Base-by-base conservation (phyloP, 23 tunicate genomes). In the Phallusia fumigata region DNA sequence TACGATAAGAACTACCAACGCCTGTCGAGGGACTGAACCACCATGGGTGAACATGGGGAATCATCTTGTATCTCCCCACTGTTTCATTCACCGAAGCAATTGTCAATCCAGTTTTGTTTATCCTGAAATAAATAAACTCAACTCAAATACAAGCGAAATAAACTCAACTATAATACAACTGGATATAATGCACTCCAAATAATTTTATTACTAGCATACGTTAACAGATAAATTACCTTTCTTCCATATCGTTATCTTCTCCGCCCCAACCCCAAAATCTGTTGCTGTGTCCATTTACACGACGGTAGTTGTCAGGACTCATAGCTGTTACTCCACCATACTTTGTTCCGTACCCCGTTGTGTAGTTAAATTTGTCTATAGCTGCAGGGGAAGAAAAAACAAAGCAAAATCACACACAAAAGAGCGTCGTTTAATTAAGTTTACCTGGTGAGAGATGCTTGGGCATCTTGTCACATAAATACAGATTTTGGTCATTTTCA, bases 231-330 rank as follows among this genome's bases (percentile, higher is more conserved):
- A 28, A 31, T 80, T 30, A 88, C 94, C 99, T 93, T 45, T 53
- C 53, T 80, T 97, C 97, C 99, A 97, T 97, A 73, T 92, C 97
- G 73, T 97, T 93, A 75, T 97, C 99, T 52, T 97, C 99, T 50
- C 99, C 97, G 5, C 99, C 99, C 99, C 99, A 97, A 5, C 99
- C 99, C 99, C 99, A 97, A 77, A 88, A 97, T 31, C 83, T 69
- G 75, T 97, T 97, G 76, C 92, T 83, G 82, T 92, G 90, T 31
- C 99, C 99, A 36, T 97, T 97, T 21, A 88, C 99, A 33, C 22
- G 32, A 22, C 24, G 52, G 65, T 88, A 97, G 58, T 90, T 85
- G 18, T 80, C 86, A 0, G 76, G 34, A 19, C 80, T 51, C 22
- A 97, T 88, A 22, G 97, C 97, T 26, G 99, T 97, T 21, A 92